Conservation (phyloP, 2,797 vertebrate species). For the Lindbergichthys nudifrons region DNA sequence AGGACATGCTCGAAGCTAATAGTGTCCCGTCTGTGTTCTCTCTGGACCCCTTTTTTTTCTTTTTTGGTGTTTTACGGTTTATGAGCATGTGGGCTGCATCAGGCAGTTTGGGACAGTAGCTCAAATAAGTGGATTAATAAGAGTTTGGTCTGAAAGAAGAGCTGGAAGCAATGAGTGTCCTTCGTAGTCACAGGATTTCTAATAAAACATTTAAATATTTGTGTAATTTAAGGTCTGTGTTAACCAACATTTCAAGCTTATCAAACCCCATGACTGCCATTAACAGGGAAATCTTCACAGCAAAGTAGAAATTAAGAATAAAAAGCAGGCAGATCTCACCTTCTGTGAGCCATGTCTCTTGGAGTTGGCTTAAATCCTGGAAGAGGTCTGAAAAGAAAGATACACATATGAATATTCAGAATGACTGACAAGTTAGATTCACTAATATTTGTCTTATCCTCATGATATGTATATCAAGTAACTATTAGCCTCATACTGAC, state of each 20-base stretch:
- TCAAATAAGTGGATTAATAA: constrained; percentile 2
- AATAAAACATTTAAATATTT: too few species aligned
- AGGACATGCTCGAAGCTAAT: constrained; percentile 76
- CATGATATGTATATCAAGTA: neutral
- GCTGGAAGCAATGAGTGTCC: neutral
- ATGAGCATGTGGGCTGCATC: constrained; percentile 64
- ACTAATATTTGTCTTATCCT: neutral
- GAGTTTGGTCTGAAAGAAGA: constrained; percentile 1
- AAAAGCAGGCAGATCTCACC: constrained; percentile 82
- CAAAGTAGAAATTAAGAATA: constrained; percentile 17
- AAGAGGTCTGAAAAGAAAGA: constrained; percentile 89
- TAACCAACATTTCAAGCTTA: neutral
- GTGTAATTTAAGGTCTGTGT: neutral
- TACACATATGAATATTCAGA: constrained; percentile 10
- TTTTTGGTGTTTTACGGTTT: constrained; percentile 34
- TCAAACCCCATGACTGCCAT: constrained; percentile 4
- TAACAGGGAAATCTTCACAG: constrained; percentile 14
- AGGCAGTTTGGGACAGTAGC: constrained; percentile 23
- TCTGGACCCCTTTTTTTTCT: constrained; percentile 7
- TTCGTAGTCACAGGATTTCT: too few species aligned
- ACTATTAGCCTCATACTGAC: constrained; percentile 24
- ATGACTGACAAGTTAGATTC: neutral
- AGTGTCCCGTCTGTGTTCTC: constrained; percentile 70
- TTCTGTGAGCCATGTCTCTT: constrained; percentile 99
- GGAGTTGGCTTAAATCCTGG: constrained; percentile 96